phyloP scores from a whole-genome alignment of 2,113 vertebrate genomes.

The Nesoenas mayeri region DNA sequence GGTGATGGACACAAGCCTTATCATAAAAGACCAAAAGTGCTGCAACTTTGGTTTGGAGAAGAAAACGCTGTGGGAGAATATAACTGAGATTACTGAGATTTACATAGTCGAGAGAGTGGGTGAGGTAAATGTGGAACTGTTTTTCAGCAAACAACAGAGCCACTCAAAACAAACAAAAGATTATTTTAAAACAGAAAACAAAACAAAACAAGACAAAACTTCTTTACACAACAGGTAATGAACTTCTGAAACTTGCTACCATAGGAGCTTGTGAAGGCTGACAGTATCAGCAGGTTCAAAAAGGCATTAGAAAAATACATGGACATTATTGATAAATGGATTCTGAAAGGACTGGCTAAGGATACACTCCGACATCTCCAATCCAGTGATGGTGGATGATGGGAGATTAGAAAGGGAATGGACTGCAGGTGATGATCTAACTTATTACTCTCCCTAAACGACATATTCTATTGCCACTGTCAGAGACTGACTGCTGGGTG shows the following conservation, averaged over 20 bases:
- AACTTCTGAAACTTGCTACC: background rate
- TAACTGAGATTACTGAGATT: background rate
- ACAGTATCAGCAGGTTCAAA: background rate
- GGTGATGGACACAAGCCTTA: background rate
- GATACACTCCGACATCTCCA: background rate
- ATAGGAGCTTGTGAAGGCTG: background rate
- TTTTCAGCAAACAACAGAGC: background rate
- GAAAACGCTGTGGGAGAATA: background rate
- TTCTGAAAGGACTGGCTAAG: background rate
- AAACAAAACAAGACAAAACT: background rate
- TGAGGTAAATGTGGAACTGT: background rate
- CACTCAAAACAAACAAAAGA: background rate
- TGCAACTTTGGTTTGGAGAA: background rate
- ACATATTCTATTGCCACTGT: background rate
- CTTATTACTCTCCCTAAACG: background rate
- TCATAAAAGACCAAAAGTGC: background rate
- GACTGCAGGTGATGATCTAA: conserved; percentile 5
- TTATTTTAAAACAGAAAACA: background rate
- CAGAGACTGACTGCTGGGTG: background rate
- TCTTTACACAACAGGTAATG: background rate
- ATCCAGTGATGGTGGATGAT: background rate
- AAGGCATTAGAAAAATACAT: background rate
- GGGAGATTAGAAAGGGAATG: background rate
- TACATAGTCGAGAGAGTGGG: background rate
- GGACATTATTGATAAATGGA: background rate